These are phyloP conservation scores for Heliconius aoede DNA, from an alignment of 2,888 invertebrate species.

Conservation along the genomic window DNA sequence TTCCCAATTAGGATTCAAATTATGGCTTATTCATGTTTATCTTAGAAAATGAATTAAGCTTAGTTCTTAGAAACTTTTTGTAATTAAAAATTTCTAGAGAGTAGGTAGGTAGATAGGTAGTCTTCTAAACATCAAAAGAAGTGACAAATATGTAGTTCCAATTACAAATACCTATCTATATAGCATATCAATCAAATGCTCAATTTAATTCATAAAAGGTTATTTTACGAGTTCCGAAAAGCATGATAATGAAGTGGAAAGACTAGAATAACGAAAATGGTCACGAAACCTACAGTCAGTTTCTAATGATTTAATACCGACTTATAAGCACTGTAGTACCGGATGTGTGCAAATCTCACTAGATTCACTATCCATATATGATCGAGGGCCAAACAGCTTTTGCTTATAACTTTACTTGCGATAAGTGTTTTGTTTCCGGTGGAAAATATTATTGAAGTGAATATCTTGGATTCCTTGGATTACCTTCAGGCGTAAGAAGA, in stretches of 20 bases:
- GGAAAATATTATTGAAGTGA: neutral
- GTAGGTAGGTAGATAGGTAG: too few relatives aligned
- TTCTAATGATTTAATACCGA: conserved; percentile 40
- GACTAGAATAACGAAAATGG: conserved; percentile 42
- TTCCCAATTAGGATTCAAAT: neutral
- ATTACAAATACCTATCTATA: conserved; percentile 2
- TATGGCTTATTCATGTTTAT: neutral
- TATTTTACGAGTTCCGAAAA: conserved; percentile 38
- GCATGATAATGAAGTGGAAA: conserved; percentile 34
- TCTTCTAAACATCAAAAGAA: conserved; percentile 16
- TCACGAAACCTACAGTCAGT: conserved; percentile 32
- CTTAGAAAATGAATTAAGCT: neutral
- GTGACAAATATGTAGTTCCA: conserved; percentile 12
- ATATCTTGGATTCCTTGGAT: too few relatives aligned
- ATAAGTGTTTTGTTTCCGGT: neutral
- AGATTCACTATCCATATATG: conserved; percentile 4
- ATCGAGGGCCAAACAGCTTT: neutral
- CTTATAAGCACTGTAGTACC: conserved; percentile 1
- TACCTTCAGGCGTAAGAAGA: neutral
- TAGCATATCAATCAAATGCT: neutral
- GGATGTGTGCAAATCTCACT: conserved; percentile 20
- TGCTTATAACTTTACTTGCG: neutral
- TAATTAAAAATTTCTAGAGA: conserved; percentile 38
- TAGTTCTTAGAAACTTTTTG: neutral
- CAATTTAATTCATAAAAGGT: conserved; percentile 28